Evolutionary conservation across 2,888 invertebrate genomes (phyloP).

Genomic region (Alitta virens): DNA sequence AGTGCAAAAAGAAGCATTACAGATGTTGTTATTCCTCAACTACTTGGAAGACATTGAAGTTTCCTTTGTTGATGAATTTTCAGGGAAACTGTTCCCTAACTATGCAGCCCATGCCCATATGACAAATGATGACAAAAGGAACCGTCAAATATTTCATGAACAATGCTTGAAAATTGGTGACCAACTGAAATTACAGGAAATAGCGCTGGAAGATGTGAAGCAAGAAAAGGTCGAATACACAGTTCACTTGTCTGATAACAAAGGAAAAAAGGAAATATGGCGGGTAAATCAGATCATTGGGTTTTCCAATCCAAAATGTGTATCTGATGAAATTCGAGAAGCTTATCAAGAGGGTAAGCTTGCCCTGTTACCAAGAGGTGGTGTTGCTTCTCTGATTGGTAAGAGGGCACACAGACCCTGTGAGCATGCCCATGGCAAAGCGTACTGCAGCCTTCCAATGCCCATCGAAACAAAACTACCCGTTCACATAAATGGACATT

Average conservation of each 20-base stretch:
- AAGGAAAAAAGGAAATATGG: slow-evolving; percentile 29
- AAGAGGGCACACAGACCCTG: slow-evolving; percentile 5
- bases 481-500: slow-evolving; percentile 47
- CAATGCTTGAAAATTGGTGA: background rate
- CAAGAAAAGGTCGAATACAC: slow-evolving; percentile 5
- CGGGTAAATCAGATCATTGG: slow-evolving; percentile 36
- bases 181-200: slow-evolving; percentile 1
- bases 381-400: slow-evolving; percentile 24
- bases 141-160: slow-evolving; percentile 1
- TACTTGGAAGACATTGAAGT: slow-evolving; percentile 33
- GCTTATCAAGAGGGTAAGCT: no score
- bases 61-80: slow-evolving; percentile 22
- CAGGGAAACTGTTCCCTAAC: slow-evolving; percentile 14
- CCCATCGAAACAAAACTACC: slow-evolving; percentile 33
- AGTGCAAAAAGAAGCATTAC: slow-evolving; percentile 33
- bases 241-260: slow-evolving; percentile 18
- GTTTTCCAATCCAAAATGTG: slow-evolving; percentile 12
- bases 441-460: slow-evolving; percentile 30
- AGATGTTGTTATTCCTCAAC: slow-evolving; percentile 42
- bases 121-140: slow-evolving; percentile 18
- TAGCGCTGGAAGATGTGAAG: background rate
- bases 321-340: slow-evolving; percentile 24
- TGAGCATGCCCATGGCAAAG: no score
- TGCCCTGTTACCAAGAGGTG: slow-evolving; percentile 26
- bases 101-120: slow-evolving; percentile 20